A percentile compares a stretch with the other conserved stretches of the same genome.
phyloP scores from a whole-genome alignment of 1,140 invertebrate genomes.

The Trachymyrmex septentrionalis region DNA sequence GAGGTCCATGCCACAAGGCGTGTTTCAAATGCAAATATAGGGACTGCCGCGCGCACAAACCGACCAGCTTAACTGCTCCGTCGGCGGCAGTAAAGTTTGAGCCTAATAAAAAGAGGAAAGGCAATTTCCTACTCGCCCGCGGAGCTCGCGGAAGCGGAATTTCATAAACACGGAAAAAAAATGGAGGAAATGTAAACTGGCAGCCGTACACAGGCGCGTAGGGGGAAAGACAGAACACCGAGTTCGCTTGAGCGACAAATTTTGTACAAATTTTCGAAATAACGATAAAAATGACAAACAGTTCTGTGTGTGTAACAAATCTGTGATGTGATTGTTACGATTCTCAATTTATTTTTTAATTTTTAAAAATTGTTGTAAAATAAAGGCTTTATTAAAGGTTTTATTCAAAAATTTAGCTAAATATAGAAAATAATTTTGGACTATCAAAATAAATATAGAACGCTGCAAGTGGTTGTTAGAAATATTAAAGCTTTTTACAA shows the following conservation, averaged over 20 bases:
- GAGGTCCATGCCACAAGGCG: conserved; percentile 48
- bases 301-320: neutral
- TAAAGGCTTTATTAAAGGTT: no score
- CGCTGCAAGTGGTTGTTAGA: no score
- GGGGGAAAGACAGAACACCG: neutral
- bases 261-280: conserved; percentile 10
- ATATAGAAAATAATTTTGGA: no score
- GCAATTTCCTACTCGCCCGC: conserved; percentile 50
- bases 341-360: neutral
- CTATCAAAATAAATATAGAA: no score
- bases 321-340: neutral
- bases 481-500: no score
- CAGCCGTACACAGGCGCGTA: neutral
- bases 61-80: conserved; percentile 53
- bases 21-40: conserved; percentile 61
- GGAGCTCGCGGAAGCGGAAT: conserved; percentile 39
- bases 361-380: no score
- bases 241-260: neutral
- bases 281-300: neutral
- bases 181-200: conserved; percentile 27
- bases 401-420: no score
- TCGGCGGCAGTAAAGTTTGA: conserved; percentile 54
- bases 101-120: conserved; percentile 69
- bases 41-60: conserved; percentile 50
- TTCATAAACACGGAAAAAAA: conserved; percentile 43